Conservation (phyloP, 2,888 invertebrate genomes). For the Eubasilissa splendida region DNA sequence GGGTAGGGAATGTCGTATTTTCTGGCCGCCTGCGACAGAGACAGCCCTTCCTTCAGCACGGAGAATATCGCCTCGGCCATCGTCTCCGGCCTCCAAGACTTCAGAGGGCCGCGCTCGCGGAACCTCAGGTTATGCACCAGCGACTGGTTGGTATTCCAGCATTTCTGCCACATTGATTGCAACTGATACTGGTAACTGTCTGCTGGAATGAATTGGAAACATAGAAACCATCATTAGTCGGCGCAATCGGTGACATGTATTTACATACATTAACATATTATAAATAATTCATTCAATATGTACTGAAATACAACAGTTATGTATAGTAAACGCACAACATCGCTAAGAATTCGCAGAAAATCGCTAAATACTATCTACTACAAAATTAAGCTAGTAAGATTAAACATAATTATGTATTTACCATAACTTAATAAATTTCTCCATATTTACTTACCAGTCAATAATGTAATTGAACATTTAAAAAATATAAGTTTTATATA, state of each 20-base stretch:
- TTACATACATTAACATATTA: no score
- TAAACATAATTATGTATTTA: no score
- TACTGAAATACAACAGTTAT: no score
- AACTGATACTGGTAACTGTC: constrained; percentile 96
- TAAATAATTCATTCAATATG: no score
- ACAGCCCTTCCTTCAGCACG: constrained; percentile 91
- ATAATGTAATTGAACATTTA: no score
- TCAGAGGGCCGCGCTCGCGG: constrained; percentile 92
- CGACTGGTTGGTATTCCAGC: constrained; percentile 95
- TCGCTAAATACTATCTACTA: no score
- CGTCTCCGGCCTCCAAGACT: constrained; percentile 94
- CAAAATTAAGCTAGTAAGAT: background rate
- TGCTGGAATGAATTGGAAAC: constrained; percentile 72
- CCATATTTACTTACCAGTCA: no score
- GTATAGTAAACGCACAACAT: no score
- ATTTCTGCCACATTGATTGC: constrained; percentile 97
- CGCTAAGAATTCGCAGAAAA: no score
- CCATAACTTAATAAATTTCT: no score
- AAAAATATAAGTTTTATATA: no score
- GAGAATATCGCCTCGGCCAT: constrained; percentile 97
- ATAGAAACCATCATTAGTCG: constrained; percentile 50
- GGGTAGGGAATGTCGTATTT: constrained; percentile 97
- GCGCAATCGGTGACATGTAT: background rate
- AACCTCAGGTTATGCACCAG: constrained; percentile 92
- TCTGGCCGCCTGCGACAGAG: constrained; percentile 90